These are phyloP conservation scores for Bellardia pandia DNA, from an alignment of 2,888 invertebrate genomes.

Conservation along the genomic window DNA sequence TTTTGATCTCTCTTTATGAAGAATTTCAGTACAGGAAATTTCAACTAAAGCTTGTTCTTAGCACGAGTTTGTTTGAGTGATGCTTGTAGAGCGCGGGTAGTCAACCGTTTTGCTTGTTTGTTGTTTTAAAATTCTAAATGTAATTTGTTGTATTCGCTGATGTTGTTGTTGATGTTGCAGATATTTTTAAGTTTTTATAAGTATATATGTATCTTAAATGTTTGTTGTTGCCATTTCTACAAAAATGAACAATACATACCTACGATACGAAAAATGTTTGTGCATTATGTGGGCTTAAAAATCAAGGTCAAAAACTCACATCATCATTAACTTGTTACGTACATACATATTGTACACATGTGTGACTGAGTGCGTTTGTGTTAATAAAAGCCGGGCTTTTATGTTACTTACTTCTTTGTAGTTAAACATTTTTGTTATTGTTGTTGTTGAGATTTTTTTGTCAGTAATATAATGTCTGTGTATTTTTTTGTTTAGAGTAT, in stretches of 20 bases:
- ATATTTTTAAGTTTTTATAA: conserved; percentile 7
- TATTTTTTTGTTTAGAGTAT: background rate
- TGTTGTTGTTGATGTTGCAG: conserved; percentile 7
- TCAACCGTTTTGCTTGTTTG: conserved; percentile 29
- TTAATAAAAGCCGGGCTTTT: conserved; percentile 60
- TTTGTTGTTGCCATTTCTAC: conserved; percentile 28
- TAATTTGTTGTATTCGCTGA: background rate
- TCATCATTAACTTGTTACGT: conserved; percentile 38
- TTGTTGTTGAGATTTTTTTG: conserved; percentile 33
- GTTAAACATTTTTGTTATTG: conserved; percentile 39
- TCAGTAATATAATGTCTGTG: conserved; percentile 2
- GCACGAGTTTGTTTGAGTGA: conserved; percentile 5
- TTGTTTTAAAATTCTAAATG: conserved; percentile 34
- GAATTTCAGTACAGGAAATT: conserved; percentile 46
- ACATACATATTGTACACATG: background rate
- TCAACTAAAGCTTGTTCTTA: conserved; percentile 27
- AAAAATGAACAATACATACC: conserved; percentile 22
- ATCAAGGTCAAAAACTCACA: conserved; percentile 73
- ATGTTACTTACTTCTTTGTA: conserved; percentile 62
- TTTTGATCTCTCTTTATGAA: conserved; percentile 10
- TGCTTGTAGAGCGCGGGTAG: background rate
- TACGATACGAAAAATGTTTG: conserved; percentile 36
- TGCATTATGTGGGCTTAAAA: conserved; percentile 69
- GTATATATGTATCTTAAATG: conserved; percentile 1
- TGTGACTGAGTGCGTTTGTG: background rate